Evolutionary conservation across 2,113 vertebrate species (phyloP).

Genomic region (Coregonus clupeaformis): DNA sequence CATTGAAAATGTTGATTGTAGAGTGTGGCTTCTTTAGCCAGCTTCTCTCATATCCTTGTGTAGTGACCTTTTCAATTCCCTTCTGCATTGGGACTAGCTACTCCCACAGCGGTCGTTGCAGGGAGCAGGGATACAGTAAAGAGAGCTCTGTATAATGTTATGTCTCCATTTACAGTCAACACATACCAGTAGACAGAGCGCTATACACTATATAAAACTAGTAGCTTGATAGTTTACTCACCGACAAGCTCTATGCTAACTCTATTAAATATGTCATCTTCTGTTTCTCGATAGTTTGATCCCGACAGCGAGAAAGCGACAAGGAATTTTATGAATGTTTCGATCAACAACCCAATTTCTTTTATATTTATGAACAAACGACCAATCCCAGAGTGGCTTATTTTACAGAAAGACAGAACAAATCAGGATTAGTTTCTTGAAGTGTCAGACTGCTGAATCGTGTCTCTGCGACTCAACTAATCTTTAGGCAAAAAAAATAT

Average conservation of each 20-base stretch:
- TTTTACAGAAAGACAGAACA: not conserved
- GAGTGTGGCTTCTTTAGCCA: conserved; percentile 30
- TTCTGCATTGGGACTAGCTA: conserved; percentile 31
- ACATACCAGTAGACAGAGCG: not conserved
- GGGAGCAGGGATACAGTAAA: conserved; percentile 36
- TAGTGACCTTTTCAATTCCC: conserved; percentile 52
- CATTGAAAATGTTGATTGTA: conserved; percentile 39
- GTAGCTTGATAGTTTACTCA: not conserved
- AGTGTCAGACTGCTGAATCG: not conserved
- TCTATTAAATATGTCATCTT: too few relatives aligned
- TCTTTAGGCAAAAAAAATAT: not conserved
- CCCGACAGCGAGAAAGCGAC: conserved; percentile 5
- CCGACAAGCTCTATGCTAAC: too few relatives aligned
- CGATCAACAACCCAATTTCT: not conserved
- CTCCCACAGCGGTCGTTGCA: conserved; percentile 47
- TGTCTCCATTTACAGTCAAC: conserved; percentile 42
- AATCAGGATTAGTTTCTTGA: conserved; percentile 2
- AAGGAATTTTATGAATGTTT: not conserved
- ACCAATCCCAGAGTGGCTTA: not conserved
- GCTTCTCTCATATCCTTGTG: conserved; percentile 28
- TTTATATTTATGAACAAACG: conserved; percentile 4
- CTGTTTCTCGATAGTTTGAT: not conserved
- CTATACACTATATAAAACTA: not conserved
- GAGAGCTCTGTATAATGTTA: conserved; percentile 33
- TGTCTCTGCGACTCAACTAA: not conserved